Percentiles rank a stretch among this genome's conserved stretches.
Evolutionary conservation across 2,888 invertebrate species (phyloP).

Genomic region (Torymus tubicola): DNA sequence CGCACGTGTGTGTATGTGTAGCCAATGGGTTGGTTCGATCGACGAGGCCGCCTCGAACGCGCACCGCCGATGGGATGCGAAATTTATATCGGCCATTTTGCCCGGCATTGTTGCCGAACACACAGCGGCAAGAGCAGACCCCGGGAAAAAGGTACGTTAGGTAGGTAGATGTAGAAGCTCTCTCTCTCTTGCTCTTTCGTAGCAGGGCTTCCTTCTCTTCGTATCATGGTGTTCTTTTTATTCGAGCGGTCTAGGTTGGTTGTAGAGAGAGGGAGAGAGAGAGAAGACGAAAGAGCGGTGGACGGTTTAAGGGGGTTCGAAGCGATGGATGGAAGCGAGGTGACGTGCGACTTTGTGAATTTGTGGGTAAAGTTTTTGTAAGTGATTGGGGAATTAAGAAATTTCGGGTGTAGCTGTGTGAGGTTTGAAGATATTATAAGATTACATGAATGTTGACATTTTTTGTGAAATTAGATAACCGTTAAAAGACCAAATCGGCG

Average conservation of each 20-base stretch:
- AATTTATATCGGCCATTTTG: constrained; percentile 60
- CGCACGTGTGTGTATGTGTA: neutral
- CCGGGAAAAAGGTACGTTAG: neutral
- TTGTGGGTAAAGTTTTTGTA: no score
- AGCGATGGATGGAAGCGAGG: no score
- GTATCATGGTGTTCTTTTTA: no score
- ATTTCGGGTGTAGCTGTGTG: no score
- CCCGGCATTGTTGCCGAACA: constrained; percentile 54
- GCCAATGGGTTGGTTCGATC: constrained; percentile 48
- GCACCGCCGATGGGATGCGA: constrained; percentile 44
- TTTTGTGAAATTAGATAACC: no score
- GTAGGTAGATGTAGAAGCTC: neutral
- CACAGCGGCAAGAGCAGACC: neutral
- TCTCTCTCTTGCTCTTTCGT: constrained; percentile 7
- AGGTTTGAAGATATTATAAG: no score
- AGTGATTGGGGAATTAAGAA: no score
- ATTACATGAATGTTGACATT: no score
- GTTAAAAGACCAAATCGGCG: no score
- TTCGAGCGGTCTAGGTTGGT: neutral
- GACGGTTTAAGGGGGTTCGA: constrained; percentile 2
- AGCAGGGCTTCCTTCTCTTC: no score
- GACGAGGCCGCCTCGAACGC: constrained; percentile 10
- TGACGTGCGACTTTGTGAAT: no score
- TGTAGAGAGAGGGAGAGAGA: neutral
- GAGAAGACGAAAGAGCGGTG: neutral